Conservation (phyloP, 92 coral and sea anemone genomes). For the Epizoanthus fatuus region DNA sequence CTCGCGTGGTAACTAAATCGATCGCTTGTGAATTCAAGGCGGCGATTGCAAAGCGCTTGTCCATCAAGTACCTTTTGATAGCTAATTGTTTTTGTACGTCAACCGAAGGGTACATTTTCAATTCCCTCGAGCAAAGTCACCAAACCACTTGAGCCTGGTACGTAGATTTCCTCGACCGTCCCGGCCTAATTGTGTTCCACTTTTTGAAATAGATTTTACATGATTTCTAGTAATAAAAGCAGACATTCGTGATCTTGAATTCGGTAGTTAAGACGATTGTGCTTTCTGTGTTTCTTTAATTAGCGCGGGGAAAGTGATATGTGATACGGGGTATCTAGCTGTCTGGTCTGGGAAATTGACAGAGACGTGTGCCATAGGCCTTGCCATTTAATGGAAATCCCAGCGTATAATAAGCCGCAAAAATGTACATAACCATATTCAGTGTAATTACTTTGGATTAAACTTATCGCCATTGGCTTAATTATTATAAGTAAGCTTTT, state of each 20-base stretch:
- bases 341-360: constrained; percentile 22
- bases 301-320: constrained; percentile 35
- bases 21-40: constrained; percentile 24
- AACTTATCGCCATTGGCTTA: not conserved
- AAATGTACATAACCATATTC: not conserved
- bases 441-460: not conserved
- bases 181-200: not conserved
- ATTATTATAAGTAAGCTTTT: constrained; percentile 8
- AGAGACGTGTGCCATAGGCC: constrained; percentile 32
- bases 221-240: not conserved
- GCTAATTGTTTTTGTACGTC: constrained; percentile 17
- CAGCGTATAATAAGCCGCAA: not conserved
- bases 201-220: not conserved
- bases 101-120: constrained; percentile 7
- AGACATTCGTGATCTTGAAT: not conserved
- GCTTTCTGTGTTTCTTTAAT: constrained; percentile 35
- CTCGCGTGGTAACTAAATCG: constrained; percentile 33
- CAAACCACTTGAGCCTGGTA: not conserved
- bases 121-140: constrained; percentile 7
- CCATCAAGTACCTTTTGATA: constrained; percentile 43
- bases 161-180: not conserved
- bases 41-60: constrained; percentile 12
- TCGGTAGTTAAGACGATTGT: constrained; percentile 1
- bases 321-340: constrained; percentile 15
- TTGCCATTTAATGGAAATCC: constrained; percentile 31